Conservation (phyloP, 2,797 vertebrate genomes). For the Tinamus major region DNA sequence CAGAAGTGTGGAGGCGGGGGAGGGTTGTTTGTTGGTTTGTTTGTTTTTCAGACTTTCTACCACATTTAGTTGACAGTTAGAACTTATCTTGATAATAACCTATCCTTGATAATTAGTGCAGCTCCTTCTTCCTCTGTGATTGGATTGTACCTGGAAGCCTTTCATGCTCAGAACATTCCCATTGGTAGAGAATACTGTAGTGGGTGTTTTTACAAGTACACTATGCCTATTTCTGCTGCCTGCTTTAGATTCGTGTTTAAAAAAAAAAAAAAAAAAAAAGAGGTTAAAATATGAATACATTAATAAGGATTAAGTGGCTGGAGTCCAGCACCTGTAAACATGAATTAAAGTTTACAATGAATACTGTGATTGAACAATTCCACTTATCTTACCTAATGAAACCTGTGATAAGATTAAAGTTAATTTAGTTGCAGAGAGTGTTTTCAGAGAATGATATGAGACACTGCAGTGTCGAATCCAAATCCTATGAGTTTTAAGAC, state of each 20-base stretch:
- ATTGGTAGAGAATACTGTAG: neutral
- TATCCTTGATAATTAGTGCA: neutral
- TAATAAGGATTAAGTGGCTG: neutral
- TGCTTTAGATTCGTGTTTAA: neutral
- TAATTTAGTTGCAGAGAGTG: neutral
- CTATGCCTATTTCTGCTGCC: neutral
- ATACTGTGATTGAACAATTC: neutral
- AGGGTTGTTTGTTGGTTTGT: too few species aligned
- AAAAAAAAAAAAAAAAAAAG: neutral
- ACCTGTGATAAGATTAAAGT: neutral
- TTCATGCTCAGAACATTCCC: neutral
- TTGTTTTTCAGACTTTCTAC: neutral
- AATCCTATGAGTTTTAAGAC: neutral
- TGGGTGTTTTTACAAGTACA: neutral
- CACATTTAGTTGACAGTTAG: neutral
- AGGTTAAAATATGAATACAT: neutral
- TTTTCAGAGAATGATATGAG: neutral
- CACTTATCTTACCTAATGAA: neutral
- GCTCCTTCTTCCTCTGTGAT: neutral
- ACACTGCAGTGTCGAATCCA: neutral
- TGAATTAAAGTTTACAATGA: neutral
- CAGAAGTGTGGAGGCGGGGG: too few species aligned
- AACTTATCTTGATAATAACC: neutral
- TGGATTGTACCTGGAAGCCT: neutral
- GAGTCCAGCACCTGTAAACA: neutral